Base-by-base conservation (phyloP, 2,113 vertebrate species). In the Leucosticte australis region DNA sequence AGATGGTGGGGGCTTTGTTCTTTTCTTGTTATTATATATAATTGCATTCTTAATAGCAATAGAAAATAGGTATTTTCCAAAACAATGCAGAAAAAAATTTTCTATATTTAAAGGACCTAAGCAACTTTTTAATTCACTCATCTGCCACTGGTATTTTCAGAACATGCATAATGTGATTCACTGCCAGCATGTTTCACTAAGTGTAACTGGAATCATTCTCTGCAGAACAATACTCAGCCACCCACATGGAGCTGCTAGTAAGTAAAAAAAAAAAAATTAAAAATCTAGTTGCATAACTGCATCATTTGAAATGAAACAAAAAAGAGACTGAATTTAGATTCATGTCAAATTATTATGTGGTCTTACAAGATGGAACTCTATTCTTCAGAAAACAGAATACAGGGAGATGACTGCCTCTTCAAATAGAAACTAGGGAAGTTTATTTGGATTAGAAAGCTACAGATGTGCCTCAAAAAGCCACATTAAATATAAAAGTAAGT, bases 1-100 rank as follows among this genome's bases (percentile, higher is more conserved):
- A 19, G 27, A 26, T 42, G 17, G 10, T 53, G 12, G 5, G 4
- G 4, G 0, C 13, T 56, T 44, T 37, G 3, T 65, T 47, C 1
- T n/a, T 15, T 27, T 35, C 39, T 39, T 50, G 6, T 37, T 56
- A 27, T 42, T 31, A 49, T 20, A 35, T 16, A 42, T 56, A 83
- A 77, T 28, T 63, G 13, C 46, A 55, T 68, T 73, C 23, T 75
- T 59, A 76, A 46, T 41, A 11, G 17, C 16, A 90, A 49, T 2
- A 83, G 21, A 55, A 86, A 74, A 41, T 9, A 56, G 19, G 26
- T 39, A 20, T 53, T 84, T 46, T 83, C 31, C 47, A 90, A 87
- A 87, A 46, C 14, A 80, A 53, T 31, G 52, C 6, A 85, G 22
- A 59, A 90, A 42, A 42, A 65, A 53, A 53, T 13, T 2, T 15